Conservation (phyloP, 2,888 invertebrate species). For the Ochropleura leucogaster region DNA sequence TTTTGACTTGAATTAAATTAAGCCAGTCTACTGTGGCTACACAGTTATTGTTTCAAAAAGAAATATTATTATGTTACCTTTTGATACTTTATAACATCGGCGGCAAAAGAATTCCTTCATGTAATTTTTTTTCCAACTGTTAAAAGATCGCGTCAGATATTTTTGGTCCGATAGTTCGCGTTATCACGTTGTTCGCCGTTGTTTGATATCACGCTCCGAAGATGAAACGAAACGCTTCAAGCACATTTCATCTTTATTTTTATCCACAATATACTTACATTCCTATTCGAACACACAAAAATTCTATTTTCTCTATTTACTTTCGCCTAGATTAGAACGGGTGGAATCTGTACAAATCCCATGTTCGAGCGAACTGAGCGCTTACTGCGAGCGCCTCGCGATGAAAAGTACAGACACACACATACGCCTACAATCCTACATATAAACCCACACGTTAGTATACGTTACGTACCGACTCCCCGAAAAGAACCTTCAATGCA, state of each 20-base stretch:
- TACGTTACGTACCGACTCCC: slow-evolving; percentile 19
- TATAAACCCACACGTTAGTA: slow-evolving; percentile 11
- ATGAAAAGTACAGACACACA: slow-evolving; percentile 48
- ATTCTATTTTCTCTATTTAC: slow-evolving; percentile 56
- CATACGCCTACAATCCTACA: slow-evolving; percentile 11
- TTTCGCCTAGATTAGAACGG: slow-evolving; percentile 57
- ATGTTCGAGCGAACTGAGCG: slow-evolving; percentile 37
- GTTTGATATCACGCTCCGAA: slow-evolving; percentile 48
- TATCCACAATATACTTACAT: slow-evolving; percentile 37
- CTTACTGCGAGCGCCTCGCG: slow-evolving; percentile 43
- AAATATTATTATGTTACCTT: slow-evolving; percentile 16
- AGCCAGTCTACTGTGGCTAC: background rate
- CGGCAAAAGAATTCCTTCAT: slow-evolving; percentile 32
- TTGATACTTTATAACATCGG: slow-evolving; percentile 20
- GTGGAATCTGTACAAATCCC: slow-evolving; percentile 62
- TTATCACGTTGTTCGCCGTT: slow-evolving; percentile 43
- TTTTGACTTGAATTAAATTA: too few species aligned
- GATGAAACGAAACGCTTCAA: slow-evolving; percentile 45
- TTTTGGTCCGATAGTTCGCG: slow-evolving; percentile 31
- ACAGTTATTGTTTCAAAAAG: slow-evolving; percentile 35
- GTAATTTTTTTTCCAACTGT: slow-evolving; percentile 28
- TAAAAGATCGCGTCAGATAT: slow-evolving; percentile 29
- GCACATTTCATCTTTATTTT: slow-evolving; percentile 52
- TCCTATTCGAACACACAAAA: slow-evolving; percentile 26
- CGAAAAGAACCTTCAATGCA: slow-evolving; percentile 57